These are phyloP conservation scores for Myripristis jacobus DNA, from an alignment of 2,797 vertebrate genomes.

Conservation along the genomic window DNA sequence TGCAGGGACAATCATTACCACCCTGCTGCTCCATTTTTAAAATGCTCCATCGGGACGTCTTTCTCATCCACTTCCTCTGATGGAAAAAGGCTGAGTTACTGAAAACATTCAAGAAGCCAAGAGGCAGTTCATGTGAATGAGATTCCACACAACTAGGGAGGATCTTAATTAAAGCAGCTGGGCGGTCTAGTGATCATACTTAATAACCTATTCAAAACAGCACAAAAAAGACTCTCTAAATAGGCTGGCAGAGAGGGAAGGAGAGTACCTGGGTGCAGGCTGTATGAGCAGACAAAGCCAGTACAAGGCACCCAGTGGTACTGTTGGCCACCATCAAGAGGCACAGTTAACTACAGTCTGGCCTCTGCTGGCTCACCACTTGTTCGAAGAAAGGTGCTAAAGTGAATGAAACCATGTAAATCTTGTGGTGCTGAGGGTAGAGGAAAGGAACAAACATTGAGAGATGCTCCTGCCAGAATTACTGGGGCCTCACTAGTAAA, in stretches of 20 bases:
- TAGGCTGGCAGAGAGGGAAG: conserved; percentile 39
- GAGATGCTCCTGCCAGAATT: conserved; percentile 15
- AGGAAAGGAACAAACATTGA: conserved; percentile 7
- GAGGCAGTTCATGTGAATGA: conserved; percentile 62
- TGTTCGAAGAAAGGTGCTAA: conserved; percentile 24
- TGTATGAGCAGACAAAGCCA: conserved; percentile 39
- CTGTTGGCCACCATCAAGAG: conserved; percentile 33
- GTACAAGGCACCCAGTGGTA: conserved; percentile 47
- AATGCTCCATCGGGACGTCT: conserved; percentile 42
- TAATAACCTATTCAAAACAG: conserved; percentile 72
- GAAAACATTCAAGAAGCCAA: conserved; percentile 58
- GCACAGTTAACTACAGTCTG: conserved; percentile 20
- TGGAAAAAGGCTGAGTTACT: conserved; percentile 29
- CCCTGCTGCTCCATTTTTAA: conserved; percentile 69
- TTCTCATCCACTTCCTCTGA: conserved; percentile 57
- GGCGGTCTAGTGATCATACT: conserved; percentile 72
- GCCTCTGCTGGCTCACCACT: conserved; percentile 16
- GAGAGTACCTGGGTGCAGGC: conserved; percentile 44
- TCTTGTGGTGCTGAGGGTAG: conserved; percentile 8
- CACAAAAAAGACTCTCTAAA: conserved; percentile 59
- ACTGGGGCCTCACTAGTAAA: conserved; percentile 19
- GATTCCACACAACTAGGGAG: conserved; percentile 47
- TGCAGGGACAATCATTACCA: conserved; percentile 61
- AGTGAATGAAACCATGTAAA: conserved; percentile 21
- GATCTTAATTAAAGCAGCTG: conserved; percentile 65